These are phyloP conservation scores for Carassius carassius DNA, from an alignment of 2,113 vertebrate genomes.

Conservation along the genomic window DNA sequence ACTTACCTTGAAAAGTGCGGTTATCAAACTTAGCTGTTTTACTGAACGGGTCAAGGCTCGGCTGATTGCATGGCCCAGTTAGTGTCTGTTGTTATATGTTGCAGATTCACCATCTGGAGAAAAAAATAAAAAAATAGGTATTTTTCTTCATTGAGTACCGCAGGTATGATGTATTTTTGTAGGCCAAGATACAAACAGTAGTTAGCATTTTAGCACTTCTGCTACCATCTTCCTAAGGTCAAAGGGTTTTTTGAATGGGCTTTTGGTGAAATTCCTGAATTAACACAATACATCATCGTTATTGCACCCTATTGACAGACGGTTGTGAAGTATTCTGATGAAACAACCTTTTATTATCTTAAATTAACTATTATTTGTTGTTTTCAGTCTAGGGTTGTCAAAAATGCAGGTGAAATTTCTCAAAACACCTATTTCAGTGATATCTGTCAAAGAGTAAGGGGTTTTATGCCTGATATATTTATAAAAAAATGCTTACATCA, in stretches of 20 bases:
- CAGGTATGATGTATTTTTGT: neutral
- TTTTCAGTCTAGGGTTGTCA: neutral
- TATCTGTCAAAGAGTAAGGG: neutral
- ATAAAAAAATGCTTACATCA: neutral
- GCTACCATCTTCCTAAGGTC: too few relatives aligned
- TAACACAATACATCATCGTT: neutral
- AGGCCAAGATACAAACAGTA: too few relatives aligned
- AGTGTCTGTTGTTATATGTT: neutral
- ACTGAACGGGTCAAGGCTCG: neutral
- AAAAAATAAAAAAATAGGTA: neutral
- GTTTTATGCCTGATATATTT: neutral
- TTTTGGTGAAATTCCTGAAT: too few relatives aligned
- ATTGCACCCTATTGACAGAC: neutral
- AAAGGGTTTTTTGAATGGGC: too few relatives aligned
- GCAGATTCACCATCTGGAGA: neutral
- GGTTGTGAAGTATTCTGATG: neutral
- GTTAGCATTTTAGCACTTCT: too few relatives aligned
- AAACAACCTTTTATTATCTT: neutral
- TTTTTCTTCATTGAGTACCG: neutral
- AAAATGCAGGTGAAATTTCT: neutral
- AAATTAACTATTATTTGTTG: neutral
- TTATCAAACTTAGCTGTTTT: neutral
- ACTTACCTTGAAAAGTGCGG: neutral
- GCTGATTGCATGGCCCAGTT: neutral
- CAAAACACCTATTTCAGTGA: conserved; percentile 9